Base-by-base conservation (phyloP, 2,797 vertebrate species). In the Pseudotriccus pelzelni region DNA sequence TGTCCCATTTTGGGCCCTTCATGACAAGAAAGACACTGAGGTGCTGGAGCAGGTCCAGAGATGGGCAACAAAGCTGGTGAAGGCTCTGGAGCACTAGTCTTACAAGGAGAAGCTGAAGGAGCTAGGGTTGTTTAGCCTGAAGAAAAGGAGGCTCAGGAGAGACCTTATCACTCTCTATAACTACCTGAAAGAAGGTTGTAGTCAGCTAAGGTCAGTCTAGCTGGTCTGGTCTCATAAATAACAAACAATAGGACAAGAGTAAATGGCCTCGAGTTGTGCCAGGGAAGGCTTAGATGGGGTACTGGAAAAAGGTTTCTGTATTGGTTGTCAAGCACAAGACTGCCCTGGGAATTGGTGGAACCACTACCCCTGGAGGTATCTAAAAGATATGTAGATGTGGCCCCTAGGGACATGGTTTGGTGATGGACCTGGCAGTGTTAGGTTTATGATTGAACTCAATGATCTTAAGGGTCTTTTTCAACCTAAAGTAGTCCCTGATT, bases 301-400 rank as follows among this genome's bases (percentile, higher is more conserved):
- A 49, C 32, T 20, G 37, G 2, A 1, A 74, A 73, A 59, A 0
- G n/a, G 3, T 12, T 63, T 91, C 25, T 76, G 44, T 27, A n/a
- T 17, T 4, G 10, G 3, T 19, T 39, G 3, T 44, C 43, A 83
- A 21, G 24, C 70, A 28, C 3, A 4, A 47, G 37, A 39, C 25
- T 44, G 20, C 9, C 24, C 37, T 60, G 21, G 41, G 24, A 37
- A 39, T 34, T 25, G 10, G 9, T 20, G 10, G 28, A 74, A 36
- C 64, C 25, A 5, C n/a, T 39, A 55, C 10, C 0, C 0, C 23
- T 50, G 27, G 17, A 58, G 14, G 19, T 8, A 7, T 67, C 75
- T 44, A 41, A 39, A 77, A 85, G 60, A 34, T 1, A 0, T 4
- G 5, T 8, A 55, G 5, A 19, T 22, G 13, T 62, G 34, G 43